Percentiles rank a stretch among this genome's conserved stretches.
Conservation (phyloP, 1,140 invertebrate species). For the Drosophila bipectinata region DNA sequence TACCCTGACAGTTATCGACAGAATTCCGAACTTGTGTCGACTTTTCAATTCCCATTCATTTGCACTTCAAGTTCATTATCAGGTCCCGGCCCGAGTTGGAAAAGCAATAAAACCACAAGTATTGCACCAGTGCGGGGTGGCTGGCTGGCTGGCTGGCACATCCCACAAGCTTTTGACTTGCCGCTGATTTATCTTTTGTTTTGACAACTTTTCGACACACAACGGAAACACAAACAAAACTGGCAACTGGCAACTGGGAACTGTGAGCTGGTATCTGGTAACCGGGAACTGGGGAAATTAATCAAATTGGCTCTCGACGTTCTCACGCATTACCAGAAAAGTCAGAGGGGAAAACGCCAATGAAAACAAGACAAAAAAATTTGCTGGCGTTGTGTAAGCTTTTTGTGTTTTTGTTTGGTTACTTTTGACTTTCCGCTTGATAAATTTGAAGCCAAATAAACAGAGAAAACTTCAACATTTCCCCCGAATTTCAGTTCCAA, state of each 20-base stretch:
- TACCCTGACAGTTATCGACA: constrained; percentile 4
- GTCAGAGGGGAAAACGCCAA: constrained; percentile 24
- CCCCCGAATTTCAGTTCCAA: constrained; percentile 7
- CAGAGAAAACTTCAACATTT: constrained; percentile 46
- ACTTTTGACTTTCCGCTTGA: constrained; percentile 70
- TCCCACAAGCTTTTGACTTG: constrained; percentile 42
- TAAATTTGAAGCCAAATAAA: constrained; percentile 78
- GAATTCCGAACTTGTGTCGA: not conserved
- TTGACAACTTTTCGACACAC: constrained; percentile 72
- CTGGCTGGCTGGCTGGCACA: not conserved
- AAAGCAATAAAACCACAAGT: constrained; percentile 35
- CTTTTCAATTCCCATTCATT: constrained; percentile 38
- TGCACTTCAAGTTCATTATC: constrained; percentile 65
- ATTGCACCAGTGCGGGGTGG: not conserved
- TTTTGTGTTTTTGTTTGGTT: constrained; percentile 42
- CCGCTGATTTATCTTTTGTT: constrained; percentile 79
- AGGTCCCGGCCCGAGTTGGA: constrained; percentile 37
- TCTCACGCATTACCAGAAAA: constrained; percentile 74
- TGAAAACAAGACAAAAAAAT: constrained; percentile 20
- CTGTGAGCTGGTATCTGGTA: constrained; percentile 28
- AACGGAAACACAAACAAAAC: constrained; percentile 47
- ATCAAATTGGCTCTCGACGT: constrained; percentile 64
- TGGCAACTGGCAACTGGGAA: constrained; percentile 16
- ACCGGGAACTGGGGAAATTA: constrained; percentile 25
- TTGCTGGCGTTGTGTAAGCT: constrained; percentile 43